Evolutionary conservation across 1,140 invertebrate genomes (phyloP), one percentile per base, ranked within the genome.

Genomic region (Drosophila bifasciata): DNA sequence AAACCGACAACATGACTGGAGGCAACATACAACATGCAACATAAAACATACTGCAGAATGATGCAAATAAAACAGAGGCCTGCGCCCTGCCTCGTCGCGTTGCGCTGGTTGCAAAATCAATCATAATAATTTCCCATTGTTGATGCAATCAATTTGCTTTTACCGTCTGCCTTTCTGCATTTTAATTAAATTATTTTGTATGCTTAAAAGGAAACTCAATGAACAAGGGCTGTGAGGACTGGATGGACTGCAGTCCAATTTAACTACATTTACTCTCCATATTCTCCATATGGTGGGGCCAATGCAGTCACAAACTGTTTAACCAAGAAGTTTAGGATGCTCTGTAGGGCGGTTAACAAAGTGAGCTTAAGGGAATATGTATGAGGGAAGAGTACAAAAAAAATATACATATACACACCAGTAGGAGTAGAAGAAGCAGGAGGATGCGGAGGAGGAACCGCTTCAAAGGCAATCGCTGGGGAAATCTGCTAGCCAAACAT

Each of bases 401-500:
- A 68, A 46, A 32, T 4, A 11, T 36, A 1, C 11, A 36, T 9
- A 3, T 9, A 28, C 19, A 21, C 0, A 2, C 11, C 0, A 36
- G 11, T 9, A 13, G 49, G 25, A 55, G 57, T 15, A 55, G 9
- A 7, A 28, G 67, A 8, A 21, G 28, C 41, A 19, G 9, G 3
- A 11, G 32, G 0, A 5, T 3, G 23, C 3, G 32, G 25, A 16
- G 7, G 48, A 32, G 25, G 15, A 51, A 19, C 16, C 13, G 51
- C 79, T 70, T 84, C 80, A 84, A 84, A 84, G 80, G 53, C 69
- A 75, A 83, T 79, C 83, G 71, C 78, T 81, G 55, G 83, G 83
- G 83, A 88, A 88, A 88, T 88, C 75, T 88, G 83, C 66, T 77
- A 40, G 62, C 58, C 79, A 88, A 88, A 79, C 75, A 88, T 84